These are phyloP conservation scores for Nemotelus pantherinus DNA, from an alignment of 2,888 invertebrate species.

Conservation along the genomic window DNA sequence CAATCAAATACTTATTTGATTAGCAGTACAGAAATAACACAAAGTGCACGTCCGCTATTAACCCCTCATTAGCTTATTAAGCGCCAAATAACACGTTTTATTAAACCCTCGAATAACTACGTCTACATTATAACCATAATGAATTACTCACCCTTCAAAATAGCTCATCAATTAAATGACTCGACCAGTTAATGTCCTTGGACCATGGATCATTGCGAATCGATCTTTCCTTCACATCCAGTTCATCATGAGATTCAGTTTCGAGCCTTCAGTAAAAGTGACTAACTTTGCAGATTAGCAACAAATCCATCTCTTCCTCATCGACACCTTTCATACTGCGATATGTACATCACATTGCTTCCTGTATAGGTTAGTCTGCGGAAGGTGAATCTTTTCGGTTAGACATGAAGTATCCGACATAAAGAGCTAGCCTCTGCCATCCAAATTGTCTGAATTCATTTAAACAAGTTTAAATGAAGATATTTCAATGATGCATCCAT, in stretches of 20 bases:
- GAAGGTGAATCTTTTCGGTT: background rate
- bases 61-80: slow-evolving; percentile 18
- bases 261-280: background rate
- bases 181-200: background rate
- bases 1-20: too few relatives aligned
- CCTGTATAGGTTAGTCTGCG: background rate
- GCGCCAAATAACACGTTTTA: background rate
- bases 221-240: background rate
- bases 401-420: background rate
- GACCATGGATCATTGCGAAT: background rate
- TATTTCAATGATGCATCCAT: slow-evolving; percentile 21
- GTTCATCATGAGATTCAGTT: background rate
- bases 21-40: too few relatives aligned
- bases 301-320: background rate
- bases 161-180: background rate
- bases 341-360: background rate
- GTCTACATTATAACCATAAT: background rate
- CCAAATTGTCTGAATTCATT: background rate
- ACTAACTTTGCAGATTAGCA: background rate
- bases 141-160: slow-evolving; percentile 12
- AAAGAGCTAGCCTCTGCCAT: background rate
- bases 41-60: slow-evolving; percentile 1
- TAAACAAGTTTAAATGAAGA: slow-evolving; percentile 30
- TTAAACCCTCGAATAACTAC: background rate
- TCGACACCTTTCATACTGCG: background rate